A percentile compares a stretch with the other conserved stretches of the same genome.
Evolutionary conservation across 2,113 vertebrate genomes (phyloP).

Genomic region (Hepsetus odoe): DNA sequence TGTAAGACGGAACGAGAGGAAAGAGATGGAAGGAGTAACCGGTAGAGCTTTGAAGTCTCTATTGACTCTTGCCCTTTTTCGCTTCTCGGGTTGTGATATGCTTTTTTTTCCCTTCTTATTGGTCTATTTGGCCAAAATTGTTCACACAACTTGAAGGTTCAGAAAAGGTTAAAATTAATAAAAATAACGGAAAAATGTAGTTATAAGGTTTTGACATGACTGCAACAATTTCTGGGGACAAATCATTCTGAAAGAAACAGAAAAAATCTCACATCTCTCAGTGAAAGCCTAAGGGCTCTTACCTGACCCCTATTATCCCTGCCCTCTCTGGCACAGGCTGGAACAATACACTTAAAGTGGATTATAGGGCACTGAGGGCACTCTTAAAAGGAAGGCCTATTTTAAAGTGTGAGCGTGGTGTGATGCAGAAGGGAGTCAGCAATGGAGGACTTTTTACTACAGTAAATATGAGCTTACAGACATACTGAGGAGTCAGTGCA

Average conservation of each 20-base stretch:
- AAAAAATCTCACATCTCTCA: not conserved
- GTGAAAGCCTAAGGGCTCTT: not conserved
- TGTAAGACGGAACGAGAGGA: constrained; percentile 44
- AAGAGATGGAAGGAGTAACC: constrained; percentile 32
- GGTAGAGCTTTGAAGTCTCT: constrained; percentile 42
- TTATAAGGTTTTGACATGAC: not conserved
- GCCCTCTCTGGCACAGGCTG: not conserved
- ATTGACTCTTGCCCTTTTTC: constrained; percentile 24
- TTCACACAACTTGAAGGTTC: not conserved
- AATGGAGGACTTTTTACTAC: constrained; percentile 15
- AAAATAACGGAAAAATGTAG: not conserved
- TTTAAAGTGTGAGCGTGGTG: constrained; percentile 8
- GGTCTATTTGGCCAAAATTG: not conserved
- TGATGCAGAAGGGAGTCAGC: not conserved
- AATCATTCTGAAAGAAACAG: not conserved
- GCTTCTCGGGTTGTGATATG: not conserved
- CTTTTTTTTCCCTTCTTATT: not conserved
- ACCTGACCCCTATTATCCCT: not conserved
- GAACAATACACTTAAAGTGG: not conserved
- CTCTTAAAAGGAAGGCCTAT: constrained; percentile 8
- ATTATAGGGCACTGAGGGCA: constrained; percentile 15
- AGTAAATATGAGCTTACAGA: not conserved
- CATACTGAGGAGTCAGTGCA: not conserved
- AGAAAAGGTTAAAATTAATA: not conserved
- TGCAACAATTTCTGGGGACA: not conserved